phyloP scores from a whole-genome alignment of 1,140 invertebrate species.

The Ceratosolen solmsi region DNA sequence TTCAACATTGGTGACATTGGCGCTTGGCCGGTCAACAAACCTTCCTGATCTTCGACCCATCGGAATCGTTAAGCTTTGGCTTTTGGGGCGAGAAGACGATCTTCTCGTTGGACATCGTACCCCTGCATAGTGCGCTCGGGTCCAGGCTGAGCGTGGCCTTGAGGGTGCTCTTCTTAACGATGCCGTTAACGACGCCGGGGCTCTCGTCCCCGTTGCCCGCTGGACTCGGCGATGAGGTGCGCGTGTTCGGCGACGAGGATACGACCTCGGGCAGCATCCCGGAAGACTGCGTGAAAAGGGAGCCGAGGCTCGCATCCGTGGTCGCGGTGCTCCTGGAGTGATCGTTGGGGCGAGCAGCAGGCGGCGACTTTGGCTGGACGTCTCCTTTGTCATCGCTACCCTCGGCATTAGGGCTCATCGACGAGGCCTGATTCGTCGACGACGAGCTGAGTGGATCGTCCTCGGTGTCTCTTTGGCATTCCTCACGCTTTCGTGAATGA shows the following conservation, averaged over 20 bases:
- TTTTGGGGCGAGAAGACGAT: slow-evolving; percentile 66
- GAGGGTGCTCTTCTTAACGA: slow-evolving; percentile 66
- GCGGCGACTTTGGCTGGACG: neutral
- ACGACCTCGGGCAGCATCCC: slow-evolving; percentile 60
- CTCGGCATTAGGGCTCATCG: neutral
- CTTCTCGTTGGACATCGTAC: slow-evolving; percentile 68
- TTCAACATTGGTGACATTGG: too few species aligned
- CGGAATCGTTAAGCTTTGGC: slow-evolving; percentile 62
- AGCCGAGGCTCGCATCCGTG: slow-evolving; percentile 66
- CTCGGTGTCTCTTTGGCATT: neutral
- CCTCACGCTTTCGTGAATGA: neutral
- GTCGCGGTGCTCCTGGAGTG: slow-evolving; percentile 61
- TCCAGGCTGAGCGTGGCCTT: slow-evolving; percentile 74
- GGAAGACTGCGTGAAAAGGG: slow-evolving; percentile 58
- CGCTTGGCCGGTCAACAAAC: slow-evolving; percentile 48
- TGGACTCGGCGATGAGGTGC: slow-evolving; percentile 66
- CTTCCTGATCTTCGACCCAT: slow-evolving; percentile 64
- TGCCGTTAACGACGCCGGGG: slow-evolving; percentile 65
- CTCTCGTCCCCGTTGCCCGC: slow-evolving; percentile 6
- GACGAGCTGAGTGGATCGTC: neutral
- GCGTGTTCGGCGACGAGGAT: slow-evolving; percentile 64
- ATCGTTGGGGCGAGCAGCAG: neutral
- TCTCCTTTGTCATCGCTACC: slow-evolving; percentile 21
- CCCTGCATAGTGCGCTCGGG: slow-evolving; percentile 69
- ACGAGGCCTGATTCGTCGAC: neutral